Base-by-base conservation (phyloP, 2,113 vertebrate genomes). In the Lophius piscatorius region DNA sequence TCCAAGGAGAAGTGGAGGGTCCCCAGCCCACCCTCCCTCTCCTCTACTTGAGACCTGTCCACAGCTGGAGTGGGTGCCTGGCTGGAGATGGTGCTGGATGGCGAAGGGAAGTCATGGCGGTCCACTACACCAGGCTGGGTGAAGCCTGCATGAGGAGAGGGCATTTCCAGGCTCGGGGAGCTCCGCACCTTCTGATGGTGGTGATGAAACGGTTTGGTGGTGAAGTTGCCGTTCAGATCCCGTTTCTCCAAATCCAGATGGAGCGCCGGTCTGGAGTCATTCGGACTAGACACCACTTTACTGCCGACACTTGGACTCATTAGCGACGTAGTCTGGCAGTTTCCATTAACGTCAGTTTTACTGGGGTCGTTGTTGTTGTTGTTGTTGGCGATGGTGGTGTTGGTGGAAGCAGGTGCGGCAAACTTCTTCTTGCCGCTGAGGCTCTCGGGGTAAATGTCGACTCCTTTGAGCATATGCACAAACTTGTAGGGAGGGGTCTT, bases 381-480 rank as follows among this genome's bases (percentile, higher is more conserved):
- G 5, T 48, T 80, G 81, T n/a, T n/a, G n/a, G n/a, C n/a, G n/a
- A n/a, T n/a, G 2, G 93, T 87, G 9, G 83, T 18, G 4, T 48
- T 18, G 5, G 49, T 80, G 81, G 93, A 89, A n/a, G 94, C 91
- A 33, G 93, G 82, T 14, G 87, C 91, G 38, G 93, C 94, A 49
- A 98, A 97, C 61, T 95, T 98, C 87, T 97, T 98, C 85, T 98
- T 98, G 76, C 93, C 93, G 54, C 84, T 95, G 61, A 98, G 92
- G 74, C 94, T 96, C 84, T 98, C 96, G 0, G 97, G 96, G 63
- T 98, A 99, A 76, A 98, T 98, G 85, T 98, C 95, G 41, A 98
- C 96, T 14, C 97, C 97, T 74, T 99, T 99, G 36, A 99, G 93
- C 90, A 99, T 98, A 82, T 99, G 97, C 42, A 99, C 96, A 77